phyloP scores from a whole-genome alignment of 1,140 invertebrate species.

The Eupeodes corollae region DNA sequence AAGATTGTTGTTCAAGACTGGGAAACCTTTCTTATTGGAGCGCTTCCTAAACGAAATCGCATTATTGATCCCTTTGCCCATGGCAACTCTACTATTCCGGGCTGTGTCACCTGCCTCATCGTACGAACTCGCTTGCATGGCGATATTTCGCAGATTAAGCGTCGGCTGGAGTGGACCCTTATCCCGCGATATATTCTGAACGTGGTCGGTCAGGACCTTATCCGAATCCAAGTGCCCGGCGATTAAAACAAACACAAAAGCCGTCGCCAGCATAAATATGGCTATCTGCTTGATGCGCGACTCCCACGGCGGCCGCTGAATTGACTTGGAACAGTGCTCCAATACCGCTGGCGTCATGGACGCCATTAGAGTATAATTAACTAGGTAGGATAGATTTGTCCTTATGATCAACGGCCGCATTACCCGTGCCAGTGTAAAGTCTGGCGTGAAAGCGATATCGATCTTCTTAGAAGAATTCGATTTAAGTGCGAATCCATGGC shows the following conservation, averaged over 20 bases:
- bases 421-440: constrained; percentile 78
- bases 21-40: not conserved
- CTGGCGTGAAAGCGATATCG: constrained; percentile 85
- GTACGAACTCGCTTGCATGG: constrained; percentile 14
- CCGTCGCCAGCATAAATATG: constrained; percentile 47
- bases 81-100: not conserved
- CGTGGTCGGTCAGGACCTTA: constrained; percentile 48
- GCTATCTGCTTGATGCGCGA: constrained; percentile 56
- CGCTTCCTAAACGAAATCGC: not conserved
- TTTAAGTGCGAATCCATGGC: constrained; percentile 63
- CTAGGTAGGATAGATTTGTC: constrained; percentile 46
- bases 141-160: constrained; percentile 46
- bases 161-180: constrained; percentile 43
- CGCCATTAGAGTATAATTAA: constrained; percentile 67
- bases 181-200: constrained; percentile 39
- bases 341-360: constrained; percentile 69
- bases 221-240: constrained; percentile 66
- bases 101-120: not conserved
- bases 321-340: constrained; percentile 54
- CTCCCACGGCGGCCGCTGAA: constrained; percentile 75
- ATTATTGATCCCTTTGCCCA: not conserved
- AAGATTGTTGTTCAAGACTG: too few relatives aligned
- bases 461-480: constrained; percentile 78
- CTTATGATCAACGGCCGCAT: constrained; percentile 49
- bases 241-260: constrained; percentile 55